These are phyloP conservation scores for Ptilorrhoa leucosticta DNA, from an alignment of 2,113 vertebrate genomes.

Conservation along the genomic window DNA sequence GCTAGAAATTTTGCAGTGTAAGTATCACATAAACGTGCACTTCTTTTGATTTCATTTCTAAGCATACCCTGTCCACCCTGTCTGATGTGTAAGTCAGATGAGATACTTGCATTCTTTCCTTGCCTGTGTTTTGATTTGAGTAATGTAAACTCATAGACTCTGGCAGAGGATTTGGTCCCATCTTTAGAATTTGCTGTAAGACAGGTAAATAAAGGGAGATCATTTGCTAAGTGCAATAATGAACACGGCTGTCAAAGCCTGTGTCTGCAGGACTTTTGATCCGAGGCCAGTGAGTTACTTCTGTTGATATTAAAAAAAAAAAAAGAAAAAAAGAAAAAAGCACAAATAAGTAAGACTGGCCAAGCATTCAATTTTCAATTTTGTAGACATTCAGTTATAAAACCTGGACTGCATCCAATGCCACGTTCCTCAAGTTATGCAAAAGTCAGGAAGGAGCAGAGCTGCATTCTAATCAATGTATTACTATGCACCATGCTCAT, in stretches of 20 bases:
- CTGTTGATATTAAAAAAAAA: neutral
- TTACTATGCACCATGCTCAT: constrained; percentile 50
- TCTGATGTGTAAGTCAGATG: neutral
- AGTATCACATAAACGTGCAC: neutral
- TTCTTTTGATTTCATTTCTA: neutral
- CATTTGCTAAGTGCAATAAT: neutral
- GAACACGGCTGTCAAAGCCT: neutral
- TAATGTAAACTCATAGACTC: neutral
- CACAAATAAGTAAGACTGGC: neutral
- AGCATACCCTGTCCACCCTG: neutral
- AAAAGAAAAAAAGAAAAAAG: neutral
- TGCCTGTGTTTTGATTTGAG: neutral
- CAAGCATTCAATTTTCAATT: constrained; percentile 34
- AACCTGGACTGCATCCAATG: constrained; percentile 26
- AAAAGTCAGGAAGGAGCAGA: constrained; percentile 18
- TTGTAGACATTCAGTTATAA: constrained; percentile 12
- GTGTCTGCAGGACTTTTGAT: neutral
- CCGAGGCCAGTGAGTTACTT: neutral
- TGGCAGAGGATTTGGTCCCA: neutral
- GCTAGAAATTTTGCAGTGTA: neutral
- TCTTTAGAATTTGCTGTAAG: neutral
- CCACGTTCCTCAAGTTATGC: constrained; percentile 39
- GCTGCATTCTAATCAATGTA: constrained; percentile 44
- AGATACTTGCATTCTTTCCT: neutral
- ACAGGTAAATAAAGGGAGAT: neutral